Conservation (phyloP, 2,888 invertebrate genomes). For the Eledone cirrhosa region DNA sequence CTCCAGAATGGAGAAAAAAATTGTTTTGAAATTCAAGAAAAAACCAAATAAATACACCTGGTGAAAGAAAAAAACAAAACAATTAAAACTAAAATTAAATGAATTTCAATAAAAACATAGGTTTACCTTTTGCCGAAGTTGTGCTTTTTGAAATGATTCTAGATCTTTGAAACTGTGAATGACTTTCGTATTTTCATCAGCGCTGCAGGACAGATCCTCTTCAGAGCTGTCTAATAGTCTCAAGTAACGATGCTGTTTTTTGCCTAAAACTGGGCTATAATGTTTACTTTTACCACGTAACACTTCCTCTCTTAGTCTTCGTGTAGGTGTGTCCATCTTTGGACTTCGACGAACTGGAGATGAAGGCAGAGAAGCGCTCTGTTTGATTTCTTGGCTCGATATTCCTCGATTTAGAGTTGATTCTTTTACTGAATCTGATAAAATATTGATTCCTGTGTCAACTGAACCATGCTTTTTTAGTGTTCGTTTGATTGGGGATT, state of each 20-base stretch:
- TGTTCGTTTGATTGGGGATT: slow-evolving; percentile 22
- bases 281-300: slow-evolving; percentile 54
- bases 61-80: too few relatives aligned
- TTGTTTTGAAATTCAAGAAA: too few relatives aligned
- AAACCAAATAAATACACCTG: too few relatives aligned
- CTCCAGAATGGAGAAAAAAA: too few relatives aligned
- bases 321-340: slow-evolving; percentile 48
- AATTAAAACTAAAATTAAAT: too few relatives aligned
- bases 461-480: slow-evolving; percentile 34
- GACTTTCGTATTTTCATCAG: slow-evolving; percentile 49
- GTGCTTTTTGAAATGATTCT: slow-evolving; percentile 64
- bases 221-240: slow-evolving; percentile 49
- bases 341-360: slow-evolving; percentile 55
- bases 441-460: slow-evolving; percentile 35
- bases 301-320: slow-evolving; percentile 50
- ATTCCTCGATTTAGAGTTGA: slow-evolving; percentile 19
- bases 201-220: slow-evolving; percentile 45
- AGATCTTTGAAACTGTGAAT: slow-evolving; percentile 58
- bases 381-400: slow-evolving; percentile 42
- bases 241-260: slow-evolving; percentile 44
- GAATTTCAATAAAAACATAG: too few relatives aligned
- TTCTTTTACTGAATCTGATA: slow-evolving; percentile 21
- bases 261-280: slow-evolving; percentile 56
- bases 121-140: slow-evolving; percentile 62
- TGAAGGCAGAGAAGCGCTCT: slow-evolving; percentile 61